These are phyloP conservation scores for Zoanthus sansibaricus DNA, from an alignment of 92 coral and sea anemone species.

Conservation along the genomic window DNA sequence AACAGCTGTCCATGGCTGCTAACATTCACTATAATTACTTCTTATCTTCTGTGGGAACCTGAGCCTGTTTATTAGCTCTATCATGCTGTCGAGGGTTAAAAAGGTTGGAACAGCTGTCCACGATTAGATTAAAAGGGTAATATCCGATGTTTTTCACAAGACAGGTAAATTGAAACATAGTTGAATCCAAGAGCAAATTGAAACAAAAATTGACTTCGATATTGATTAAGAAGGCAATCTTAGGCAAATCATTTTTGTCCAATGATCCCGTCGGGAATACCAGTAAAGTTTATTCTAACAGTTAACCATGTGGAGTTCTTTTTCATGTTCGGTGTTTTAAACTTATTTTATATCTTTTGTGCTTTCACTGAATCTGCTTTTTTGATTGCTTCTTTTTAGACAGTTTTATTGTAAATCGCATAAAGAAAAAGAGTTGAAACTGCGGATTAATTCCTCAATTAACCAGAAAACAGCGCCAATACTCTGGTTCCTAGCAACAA, in stretches of 20 bases:
- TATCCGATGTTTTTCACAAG: no score
- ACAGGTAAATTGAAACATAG: no score
- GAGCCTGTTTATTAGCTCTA: no score
- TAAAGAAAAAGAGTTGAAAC: background rate
- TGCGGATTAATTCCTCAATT: background rate
- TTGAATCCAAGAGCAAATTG: no score
- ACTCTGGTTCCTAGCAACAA: constrained; percentile 6
- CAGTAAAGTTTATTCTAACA: background rate
- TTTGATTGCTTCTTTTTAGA: background rate
- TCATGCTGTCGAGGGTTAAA: no score
- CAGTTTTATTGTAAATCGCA: background rate
- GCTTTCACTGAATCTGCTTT: background rate
- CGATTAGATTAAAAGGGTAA: no score
- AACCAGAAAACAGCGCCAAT: constrained; percentile 20
- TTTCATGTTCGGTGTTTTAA: background rate
- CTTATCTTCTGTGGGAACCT: no score
- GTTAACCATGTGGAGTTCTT: background rate
- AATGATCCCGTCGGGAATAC: background rate
- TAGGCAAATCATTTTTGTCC: background rate
- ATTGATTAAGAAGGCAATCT: no score
- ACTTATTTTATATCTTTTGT: background rate
- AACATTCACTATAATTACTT: no score
- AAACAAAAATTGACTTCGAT: no score
- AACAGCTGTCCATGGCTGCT: no score
- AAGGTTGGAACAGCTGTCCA: no score